Percentiles rank a stretch among this genome's conserved stretches.
Evolutionary conservation across 1,140 invertebrate genomes (phyloP).

Genomic region (Augochlora pura): DNA sequence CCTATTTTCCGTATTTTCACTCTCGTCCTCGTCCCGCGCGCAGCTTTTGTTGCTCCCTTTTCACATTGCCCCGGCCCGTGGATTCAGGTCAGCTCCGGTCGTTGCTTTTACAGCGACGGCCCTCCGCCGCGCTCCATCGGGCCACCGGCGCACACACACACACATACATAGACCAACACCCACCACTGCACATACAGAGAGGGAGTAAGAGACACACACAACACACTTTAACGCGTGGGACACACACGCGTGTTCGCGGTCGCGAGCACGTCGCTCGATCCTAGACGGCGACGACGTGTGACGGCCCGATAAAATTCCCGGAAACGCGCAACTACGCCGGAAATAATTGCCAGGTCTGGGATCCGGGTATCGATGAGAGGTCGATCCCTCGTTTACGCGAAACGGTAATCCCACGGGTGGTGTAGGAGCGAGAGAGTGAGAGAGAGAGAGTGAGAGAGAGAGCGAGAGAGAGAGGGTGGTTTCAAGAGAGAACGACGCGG

Average conservation of each 20-base stretch:
- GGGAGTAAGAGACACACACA: neutral
- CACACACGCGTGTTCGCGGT: neutral
- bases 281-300: conserved; percentile 15
- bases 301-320: conserved; percentile 48
- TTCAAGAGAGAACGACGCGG: neutral
- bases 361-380: conserved; percentile 35
- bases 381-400: conserved; percentile 37
- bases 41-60: conserved; percentile 66
- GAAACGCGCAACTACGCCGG: conserved; percentile 43
- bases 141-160: neutral
- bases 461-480: too few relatives aligned
- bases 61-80: conserved; percentile 57
- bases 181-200: neutral
- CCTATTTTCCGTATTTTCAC: conserved; percentile 69
- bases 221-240: neutral
- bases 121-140: conserved; percentile 21
- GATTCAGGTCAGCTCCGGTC: conserved; percentile 70
- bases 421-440: too few relatives aligned
- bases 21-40: conserved; percentile 50
- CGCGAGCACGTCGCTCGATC: conserved; percentile 15
- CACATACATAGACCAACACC: too few relatives aligned
- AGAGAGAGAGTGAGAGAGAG: too few relatives aligned
- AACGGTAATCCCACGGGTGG: neutral
- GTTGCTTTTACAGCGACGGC: conserved; percentile 65
- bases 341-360: conserved; percentile 40